Evolutionary conservation across 2,888 invertebrate species (phyloP), one percentile per base, ranked within the genome.

Genomic region (Palloptera scutellata): DNA sequence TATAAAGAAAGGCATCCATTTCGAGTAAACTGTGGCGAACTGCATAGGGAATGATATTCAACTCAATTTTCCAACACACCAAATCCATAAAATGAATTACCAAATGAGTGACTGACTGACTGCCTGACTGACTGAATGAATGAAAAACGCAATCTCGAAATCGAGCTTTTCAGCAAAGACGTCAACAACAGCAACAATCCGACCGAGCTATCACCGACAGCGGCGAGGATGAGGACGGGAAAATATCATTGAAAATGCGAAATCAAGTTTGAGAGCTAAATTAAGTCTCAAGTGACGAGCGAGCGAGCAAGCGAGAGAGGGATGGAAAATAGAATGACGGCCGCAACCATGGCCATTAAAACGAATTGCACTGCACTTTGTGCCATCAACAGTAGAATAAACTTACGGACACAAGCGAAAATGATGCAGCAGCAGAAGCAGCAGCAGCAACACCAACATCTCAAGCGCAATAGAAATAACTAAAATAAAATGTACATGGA

Each of bases 331-430:
- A 55, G 45, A 60, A 66, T 54, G 64, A 70, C 68, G 60, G 65
- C 64, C 68, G 70, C 68, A 69, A 45, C 71, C 64, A 72, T 67
- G 71, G 67, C 77, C 76, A 78, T 81, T 79, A 78, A 81, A 81
- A 80, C 79, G 81, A 81, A 81, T 81, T 79, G 79, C 81, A 74
- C 76, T 78, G 79, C 79, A 79, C 79, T 79, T 78, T 79, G 77
- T 77, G 79, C 78, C 79, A 79, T 79, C 79, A 78, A 77, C 78
- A 70, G 70, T 64, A 76, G 79, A 78, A 79, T 78, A 79, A 78
- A 79, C 79, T 78, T 72, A 74, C 74, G 74, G 72, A 74, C 73
- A 76, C 57, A 55, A 43, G 30, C 30, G 73, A 75, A 77, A 76
- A 76, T 78, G 79, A 78, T 78, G 78, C 78, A 75, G 76, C 51